Base-by-base conservation (phyloP, 2,888 invertebrate species). In the Anoncus sp. region DNA sequence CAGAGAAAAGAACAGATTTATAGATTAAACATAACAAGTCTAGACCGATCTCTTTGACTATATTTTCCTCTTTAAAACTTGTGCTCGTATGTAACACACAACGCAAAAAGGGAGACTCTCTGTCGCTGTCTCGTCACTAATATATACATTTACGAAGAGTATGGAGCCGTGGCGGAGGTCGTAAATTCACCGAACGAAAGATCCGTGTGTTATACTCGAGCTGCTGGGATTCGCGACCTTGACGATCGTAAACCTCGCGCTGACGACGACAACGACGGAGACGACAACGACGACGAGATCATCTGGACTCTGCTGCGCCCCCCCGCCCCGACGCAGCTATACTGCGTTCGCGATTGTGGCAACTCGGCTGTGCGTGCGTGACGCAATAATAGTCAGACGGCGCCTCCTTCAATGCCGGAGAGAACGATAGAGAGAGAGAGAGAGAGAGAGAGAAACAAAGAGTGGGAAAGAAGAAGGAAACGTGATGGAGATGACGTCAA, bases 381-480 rank as follows among this genome's bases (percentile, higher is more conserved):
- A 82, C 82, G 82, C 75, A 81, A 82, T 82, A 81, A 79, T 79
- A 76, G 67, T 72, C 55, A 71, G 57, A 43, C 59, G 77, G 79
- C 79, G 77, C 77, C 66, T 65, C 74, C n/a, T 38, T 65, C 47
- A 59, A 20, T 49, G 35, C 62, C 55, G 55, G 49, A 35, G 53
- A 49, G 59, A 57, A 60, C 20, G 14, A 43, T 47, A 22, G 49
- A 59, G 66, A 31, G 62, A 73, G 49, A 63, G 63, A 60, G 45
- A 78, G 27, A 60, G 35, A 45, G 45, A 45, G 62, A 43, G 51
- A 40, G 24, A 24, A 31, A 67, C 22, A 35, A 22, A 49, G 49
- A 49, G 49, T 31, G 43, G 16, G 22, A 18, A 22, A 22, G 62
- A 47, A 45, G 18, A 27, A 57, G 57, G 57, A 69, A 57, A 69